Evolutionary conservation across 1,140 invertebrate species (phyloP), one percentile per base, ranked within the genome.

Genomic region (Goniozus legneri): DNA sequence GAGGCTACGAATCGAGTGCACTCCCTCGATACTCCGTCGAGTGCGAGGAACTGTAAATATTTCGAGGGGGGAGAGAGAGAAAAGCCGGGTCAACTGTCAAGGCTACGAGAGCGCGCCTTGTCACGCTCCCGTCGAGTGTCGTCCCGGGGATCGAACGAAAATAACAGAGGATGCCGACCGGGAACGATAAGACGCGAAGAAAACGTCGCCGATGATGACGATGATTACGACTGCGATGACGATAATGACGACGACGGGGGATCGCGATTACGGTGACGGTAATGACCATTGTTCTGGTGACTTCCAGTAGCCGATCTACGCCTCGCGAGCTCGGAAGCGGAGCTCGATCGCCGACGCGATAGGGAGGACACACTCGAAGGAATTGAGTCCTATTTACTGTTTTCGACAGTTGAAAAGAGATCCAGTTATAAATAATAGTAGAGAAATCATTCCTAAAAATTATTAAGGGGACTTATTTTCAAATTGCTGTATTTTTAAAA

Each of bases 21-120:
- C n/a, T n/a, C n/a, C n/a, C n/a, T n/a, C n/a, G n/a, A n/a, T n/a
- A n/a, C n/a, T n/a, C n/a, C n/a, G n/a, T n/a, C n/a, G n/a, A n/a
- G n/a, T n/a, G n/a, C n/a, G n/a, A n/a, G n/a, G n/a, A n/a, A n/a
- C n/a, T n/a, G n/a, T n/a, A n/a, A n/a, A n/a, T n/a, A n/a, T n/a
- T n/a, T 27, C 24, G 24, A 27, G 24, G 10, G 24, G 32, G 37
- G 42, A 47, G 52, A 40, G 33, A 35, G 41, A 32, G 37, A 55
- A 36, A 47, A 62, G 56, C 62, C 55, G 59, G 62, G 67, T 70
- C 67, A 65, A 62, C 62, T 72, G 67, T 70, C 69, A 72, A 72
- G 69, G 69, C 58, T 63, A 53, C 55, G 60, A 58, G 61, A 67
- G 58, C 58, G 46, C 59, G 60, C 55, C 56, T 51, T 57, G 67